Percentiles rank a stretch among this genome's conserved stretches.
Evolutionary conservation across 2,888 invertebrate species (phyloP).

Genomic region (Myopa testacea): DNA sequence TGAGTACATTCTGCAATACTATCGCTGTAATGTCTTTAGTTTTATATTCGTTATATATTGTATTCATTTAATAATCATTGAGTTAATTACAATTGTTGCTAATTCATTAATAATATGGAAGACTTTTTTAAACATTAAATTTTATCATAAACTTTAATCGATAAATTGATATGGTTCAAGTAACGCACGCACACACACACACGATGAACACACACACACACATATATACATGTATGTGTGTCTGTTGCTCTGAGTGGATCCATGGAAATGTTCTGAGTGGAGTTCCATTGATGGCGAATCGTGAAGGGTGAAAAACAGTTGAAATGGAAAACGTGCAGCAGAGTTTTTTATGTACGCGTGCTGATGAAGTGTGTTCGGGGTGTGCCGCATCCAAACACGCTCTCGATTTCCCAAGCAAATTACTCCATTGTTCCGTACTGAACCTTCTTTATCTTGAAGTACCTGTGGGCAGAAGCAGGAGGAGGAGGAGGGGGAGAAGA

Average conservation of each 20-base stretch:
- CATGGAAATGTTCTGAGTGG: not conserved
- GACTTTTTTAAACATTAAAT: conserved; percentile 58
- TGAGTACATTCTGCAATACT: conserved; percentile 3
- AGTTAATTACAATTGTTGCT: conserved; percentile 46
- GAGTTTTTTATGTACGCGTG: conserved; percentile 5
- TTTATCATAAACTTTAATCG: conserved; percentile 48
- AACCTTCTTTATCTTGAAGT: conserved; percentile 89
- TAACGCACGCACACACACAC: not conserved
- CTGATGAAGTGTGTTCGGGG: not conserved
- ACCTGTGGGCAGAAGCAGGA: too few species aligned
- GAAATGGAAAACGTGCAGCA: too few species aligned
- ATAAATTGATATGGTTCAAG: not conserved
- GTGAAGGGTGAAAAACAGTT: too few species aligned
- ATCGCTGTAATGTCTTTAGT: conserved; percentile 20
- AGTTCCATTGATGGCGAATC: too few species aligned
- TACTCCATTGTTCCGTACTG: conserved; percentile 94
- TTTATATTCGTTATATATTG: conserved; percentile 18
- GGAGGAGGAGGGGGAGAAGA: not conserved
- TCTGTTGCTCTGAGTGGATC: not conserved
- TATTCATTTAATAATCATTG: conserved; percentile 37
- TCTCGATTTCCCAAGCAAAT: conserved; percentile 38
- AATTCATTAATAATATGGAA: conserved; percentile 61
- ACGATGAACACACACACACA: not conserved
- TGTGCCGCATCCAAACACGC: not conserved
- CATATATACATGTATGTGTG: not conserved